Conservation (phyloP, 2,888 invertebrate species). For the Cataglyphis rosenhaueri region DNA sequence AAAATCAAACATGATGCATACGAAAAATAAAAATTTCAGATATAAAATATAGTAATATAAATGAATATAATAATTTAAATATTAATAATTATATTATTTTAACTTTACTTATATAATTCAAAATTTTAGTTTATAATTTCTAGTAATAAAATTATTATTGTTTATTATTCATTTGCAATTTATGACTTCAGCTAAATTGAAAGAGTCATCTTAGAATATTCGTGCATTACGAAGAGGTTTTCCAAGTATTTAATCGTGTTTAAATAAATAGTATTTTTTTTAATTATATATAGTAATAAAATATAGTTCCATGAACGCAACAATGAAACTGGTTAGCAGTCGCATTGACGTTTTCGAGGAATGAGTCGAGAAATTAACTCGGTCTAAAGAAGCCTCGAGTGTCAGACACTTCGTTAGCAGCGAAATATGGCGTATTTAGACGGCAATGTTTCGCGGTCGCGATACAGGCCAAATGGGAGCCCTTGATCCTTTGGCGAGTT, state of each 20-base stretch:
- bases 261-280: slow-evolving; percentile 27
- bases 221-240: not conserved
- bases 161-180: not conserved
- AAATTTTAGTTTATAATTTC: not conserved
- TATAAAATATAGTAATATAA: not conserved
- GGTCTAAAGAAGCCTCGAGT: slow-evolving; percentile 52
- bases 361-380: slow-evolving; percentile 60
- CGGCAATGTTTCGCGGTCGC: slow-evolving; percentile 43
- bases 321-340: slow-evolving; percentile 57
- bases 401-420: slow-evolving; percentile 66
- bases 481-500: slow-evolving; percentile 69
- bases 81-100: not conserved
- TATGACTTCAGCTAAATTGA: not conserved
- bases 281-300: slow-evolving; percentile 4
- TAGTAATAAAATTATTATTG: slow-evolving; percentile 9
- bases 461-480: slow-evolving; percentile 45
- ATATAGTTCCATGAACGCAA: slow-evolving; percentile 36
- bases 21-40: not conserved
- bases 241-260: slow-evolving; percentile 12
- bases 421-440: slow-evolving; percentile 64
- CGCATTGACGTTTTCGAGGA: slow-evolving; percentile 45
- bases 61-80: slow-evolving; percentile 11
- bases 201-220: not conserved
- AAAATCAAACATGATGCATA: not conserved
- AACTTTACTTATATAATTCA: slow-evolving; percentile 8